Conservation (phyloP, 2,113 vertebrate genomes). For the Dasyornis broadbenti region DNA sequence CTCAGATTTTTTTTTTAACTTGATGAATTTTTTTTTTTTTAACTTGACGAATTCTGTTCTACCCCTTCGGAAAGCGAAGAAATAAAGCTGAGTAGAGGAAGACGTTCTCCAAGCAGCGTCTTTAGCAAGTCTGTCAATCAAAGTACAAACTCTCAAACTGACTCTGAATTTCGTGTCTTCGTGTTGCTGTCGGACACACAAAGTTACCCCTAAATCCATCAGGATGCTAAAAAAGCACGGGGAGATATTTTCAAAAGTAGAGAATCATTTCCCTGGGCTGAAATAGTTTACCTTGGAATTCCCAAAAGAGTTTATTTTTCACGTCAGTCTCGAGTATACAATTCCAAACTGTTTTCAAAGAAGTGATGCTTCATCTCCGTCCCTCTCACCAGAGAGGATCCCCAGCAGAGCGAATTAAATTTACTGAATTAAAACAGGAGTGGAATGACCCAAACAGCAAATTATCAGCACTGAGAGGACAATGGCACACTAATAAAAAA, state of each 20-base stretch:
- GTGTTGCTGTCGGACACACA: not conserved
- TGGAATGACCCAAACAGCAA: not conserved
- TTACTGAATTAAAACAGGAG: not conserved
- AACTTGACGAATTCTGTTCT: not conserved
- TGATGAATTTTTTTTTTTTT: not conserved
- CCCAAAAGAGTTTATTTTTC: not conserved
- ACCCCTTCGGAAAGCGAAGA: not conserved
- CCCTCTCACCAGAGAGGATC: not conserved
- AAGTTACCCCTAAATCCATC: not conserved
- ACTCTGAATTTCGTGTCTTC: not conserved
- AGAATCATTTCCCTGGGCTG: not conserved
- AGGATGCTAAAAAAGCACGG: not conserved
- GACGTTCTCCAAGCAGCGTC: not conserved
- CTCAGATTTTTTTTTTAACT: not conserved
- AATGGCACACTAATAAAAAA: not conserved
- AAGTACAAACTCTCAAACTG: not conserved
- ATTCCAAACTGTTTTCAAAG: not conserved
- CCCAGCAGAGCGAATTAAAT: not conserved
- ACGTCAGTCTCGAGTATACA: not conserved
- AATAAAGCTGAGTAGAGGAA: not conserved
- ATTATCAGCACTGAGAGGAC: not conserved
- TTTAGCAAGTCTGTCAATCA: not conserved
- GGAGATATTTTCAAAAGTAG: not conserved
- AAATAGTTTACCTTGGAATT: not conserved
- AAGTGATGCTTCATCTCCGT: not conserved